Evolutionary conservation across 2,888 invertebrate genomes (phyloP), one percentile per base, ranked within the genome.

Genomic region (Morinoia aosen): DNA sequence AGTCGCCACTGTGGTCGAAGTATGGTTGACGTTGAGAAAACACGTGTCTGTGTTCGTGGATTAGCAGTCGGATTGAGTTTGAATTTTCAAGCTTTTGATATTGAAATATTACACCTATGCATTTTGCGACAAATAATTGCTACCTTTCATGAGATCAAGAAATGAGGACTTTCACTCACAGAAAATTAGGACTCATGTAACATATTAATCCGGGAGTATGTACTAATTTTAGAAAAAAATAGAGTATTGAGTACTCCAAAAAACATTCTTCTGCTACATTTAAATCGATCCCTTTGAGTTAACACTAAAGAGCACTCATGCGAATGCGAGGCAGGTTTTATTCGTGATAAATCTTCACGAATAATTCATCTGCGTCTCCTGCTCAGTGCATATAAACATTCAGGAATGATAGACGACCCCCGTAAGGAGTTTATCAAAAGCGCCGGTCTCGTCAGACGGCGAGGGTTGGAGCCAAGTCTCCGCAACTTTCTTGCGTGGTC

Each of bases 311-410:
- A 7, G 33, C 33, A 33, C 25, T 33, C 25, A 33, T 76, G 76
- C 16, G 76, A 76, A 33, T 16, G 19, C 33, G 16, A 76, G 19
- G 14, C 8, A 3, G 76, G 25, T 33, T 76, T 76, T 76, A 33
- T 76, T 76, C 76, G 25, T 76, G 76, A 76, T 76, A 76, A 76
- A 76, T 76, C 76, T 76, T 76, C 76, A 76, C 16, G 76, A 76
- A 76, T 76, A 76, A 33, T 76, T 76, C 76, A 76, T 76, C 76
- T 76, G 76, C 76, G 25, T 76, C 76, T 16, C 25, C 76, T 16
- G 76, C 76, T 33, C 76, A 3, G 76, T 33, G 76, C 76, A 76
- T 61, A 5, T 8, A 61, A 61, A 61, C 61, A 76, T 76, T 76
- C 76, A 33, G 25, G 76, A 76, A 76, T 76, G 76, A 76, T 76